Conservation (phyloP, 2,888 invertebrate species). For the Strigamia crassipes region DNA sequence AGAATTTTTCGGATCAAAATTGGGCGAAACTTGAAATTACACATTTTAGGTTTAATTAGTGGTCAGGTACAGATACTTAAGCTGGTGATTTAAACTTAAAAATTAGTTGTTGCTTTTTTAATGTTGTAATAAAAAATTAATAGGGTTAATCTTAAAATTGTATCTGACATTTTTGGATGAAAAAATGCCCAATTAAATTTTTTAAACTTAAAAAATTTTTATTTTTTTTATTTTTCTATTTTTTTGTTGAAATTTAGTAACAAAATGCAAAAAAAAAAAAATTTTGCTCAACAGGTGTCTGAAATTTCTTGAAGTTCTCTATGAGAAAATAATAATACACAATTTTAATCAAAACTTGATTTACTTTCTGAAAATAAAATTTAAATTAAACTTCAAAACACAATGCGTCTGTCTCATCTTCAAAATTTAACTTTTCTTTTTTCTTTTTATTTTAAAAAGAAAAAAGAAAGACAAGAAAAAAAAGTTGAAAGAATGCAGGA, state of each 20-base stretch:
- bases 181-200: background rate
- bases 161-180: background rate
- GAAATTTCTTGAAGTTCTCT: background rate
- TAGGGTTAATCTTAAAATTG: background rate
- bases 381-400: background rate
- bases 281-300: background rate
- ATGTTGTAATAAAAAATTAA: background rate
- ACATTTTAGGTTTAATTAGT: no score
- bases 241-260: background rate
- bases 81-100: background rate
- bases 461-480: no score
- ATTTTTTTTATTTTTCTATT: no score
- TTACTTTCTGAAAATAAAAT: background rate
- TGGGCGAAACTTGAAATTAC: no score
- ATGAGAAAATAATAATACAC: background rate
- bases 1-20: no score
- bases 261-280: background rate
- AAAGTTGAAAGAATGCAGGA: background rate
- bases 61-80: background rate
- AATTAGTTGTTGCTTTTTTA: background rate
- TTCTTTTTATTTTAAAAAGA: no score
- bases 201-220: background rate
- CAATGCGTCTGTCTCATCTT: background rate
- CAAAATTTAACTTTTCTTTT: no score
- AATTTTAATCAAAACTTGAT: conserved; percentile 1